Percentiles rank a stretch among this genome's conserved stretches.
Conservation (phyloP, 2,888 invertebrate species). For the Pyralis farinalis region DNA sequence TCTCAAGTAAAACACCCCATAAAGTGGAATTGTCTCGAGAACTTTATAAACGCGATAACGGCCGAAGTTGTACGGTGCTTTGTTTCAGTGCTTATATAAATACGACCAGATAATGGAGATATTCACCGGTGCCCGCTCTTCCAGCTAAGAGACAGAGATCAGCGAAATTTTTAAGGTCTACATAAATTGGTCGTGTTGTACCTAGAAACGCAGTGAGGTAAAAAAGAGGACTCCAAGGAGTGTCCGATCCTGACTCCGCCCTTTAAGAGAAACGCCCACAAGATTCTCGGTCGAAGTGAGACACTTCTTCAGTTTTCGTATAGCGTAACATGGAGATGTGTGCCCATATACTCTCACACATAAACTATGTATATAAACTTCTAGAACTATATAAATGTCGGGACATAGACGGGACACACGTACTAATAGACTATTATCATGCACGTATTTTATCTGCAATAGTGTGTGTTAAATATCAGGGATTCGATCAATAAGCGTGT, state of each 20-base stretch:
- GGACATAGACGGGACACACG: neutral
- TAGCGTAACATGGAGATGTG: slow-evolving; percentile 46
- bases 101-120: slow-evolving; percentile 41
- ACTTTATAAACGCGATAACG: slow-evolving; percentile 81
- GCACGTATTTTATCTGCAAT: neutral
- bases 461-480: slow-evolving; percentile 20
- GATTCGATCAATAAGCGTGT: slow-evolving; percentile 29
- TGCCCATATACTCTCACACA: slow-evolving; percentile 19
- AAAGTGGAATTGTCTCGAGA: slow-evolving; percentile 76
- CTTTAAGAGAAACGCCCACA: slow-evolving; percentile 63
- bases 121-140: slow-evolving; percentile 26
- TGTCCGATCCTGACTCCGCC: slow-evolving; percentile 71
- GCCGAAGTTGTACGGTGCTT: slow-evolving; percentile 74
- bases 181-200: slow-evolving; percentile 49
- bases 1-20: slow-evolving; percentile 79
- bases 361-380: slow-evolving; percentile 3
- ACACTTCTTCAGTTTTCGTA: slow-evolving; percentile 62
- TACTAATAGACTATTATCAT: neutral
- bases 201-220: slow-evolving; percentile 70
- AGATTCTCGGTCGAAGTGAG: slow-evolving; percentile 53
- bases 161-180: slow-evolving; percentile 44
- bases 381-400: neutral
- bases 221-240: slow-evolving; percentile 78
- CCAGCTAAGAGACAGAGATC: slow-evolving; percentile 12
- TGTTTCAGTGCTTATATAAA: slow-evolving; percentile 74